phyloP scores from a whole-genome alignment of 2,888 invertebrate species.

The Xiphydria camelus region DNA sequence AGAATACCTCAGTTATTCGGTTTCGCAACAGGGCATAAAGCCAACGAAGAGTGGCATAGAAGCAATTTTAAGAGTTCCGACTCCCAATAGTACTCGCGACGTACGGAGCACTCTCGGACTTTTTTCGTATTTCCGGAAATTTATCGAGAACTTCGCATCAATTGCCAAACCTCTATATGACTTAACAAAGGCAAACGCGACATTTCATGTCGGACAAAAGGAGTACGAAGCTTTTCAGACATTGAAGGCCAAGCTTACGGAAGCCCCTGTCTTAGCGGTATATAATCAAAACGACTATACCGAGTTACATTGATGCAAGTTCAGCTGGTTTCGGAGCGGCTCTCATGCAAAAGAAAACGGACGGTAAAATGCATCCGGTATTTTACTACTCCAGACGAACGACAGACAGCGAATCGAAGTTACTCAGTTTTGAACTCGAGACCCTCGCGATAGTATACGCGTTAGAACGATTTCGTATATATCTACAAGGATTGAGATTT shows the following conservation, averaged over 20 bases:
- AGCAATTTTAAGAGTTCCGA: too few relatives aligned
- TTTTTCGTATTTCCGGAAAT: too few relatives aligned
- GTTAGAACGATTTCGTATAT: constrained; percentile 32
- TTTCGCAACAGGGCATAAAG: too few relatives aligned
- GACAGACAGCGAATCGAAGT: constrained; percentile 32
- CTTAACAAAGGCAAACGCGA: not conserved
- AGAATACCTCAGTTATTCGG: too few relatives aligned
- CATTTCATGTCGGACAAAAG: too few relatives aligned
- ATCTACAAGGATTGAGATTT: constrained; percentile 34
- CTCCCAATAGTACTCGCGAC: too few relatives aligned
- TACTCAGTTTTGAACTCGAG: constrained; percentile 46
- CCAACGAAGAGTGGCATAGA: too few relatives aligned
- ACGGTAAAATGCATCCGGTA: constrained; percentile 36
- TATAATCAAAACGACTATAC: constrained; percentile 40
- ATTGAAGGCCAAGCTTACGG: constrained; percentile 22
- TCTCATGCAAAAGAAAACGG: constrained; percentile 38
- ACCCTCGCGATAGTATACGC: constrained; percentile 31
- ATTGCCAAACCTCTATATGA: constrained; percentile 11
- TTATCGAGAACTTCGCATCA: too few relatives aligned
- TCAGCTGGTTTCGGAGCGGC: constrained; percentile 40
- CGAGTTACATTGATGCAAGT: constrained; percentile 48
- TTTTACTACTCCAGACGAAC: constrained; percentile 44
- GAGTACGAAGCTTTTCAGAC: too few relatives aligned
- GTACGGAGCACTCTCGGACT: too few relatives aligned
- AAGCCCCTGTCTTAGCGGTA: constrained; percentile 35